Evolutionary conservation across 1,140 invertebrate species (phyloP).

Genomic region (Ctenoplectra terminalis): DNA sequence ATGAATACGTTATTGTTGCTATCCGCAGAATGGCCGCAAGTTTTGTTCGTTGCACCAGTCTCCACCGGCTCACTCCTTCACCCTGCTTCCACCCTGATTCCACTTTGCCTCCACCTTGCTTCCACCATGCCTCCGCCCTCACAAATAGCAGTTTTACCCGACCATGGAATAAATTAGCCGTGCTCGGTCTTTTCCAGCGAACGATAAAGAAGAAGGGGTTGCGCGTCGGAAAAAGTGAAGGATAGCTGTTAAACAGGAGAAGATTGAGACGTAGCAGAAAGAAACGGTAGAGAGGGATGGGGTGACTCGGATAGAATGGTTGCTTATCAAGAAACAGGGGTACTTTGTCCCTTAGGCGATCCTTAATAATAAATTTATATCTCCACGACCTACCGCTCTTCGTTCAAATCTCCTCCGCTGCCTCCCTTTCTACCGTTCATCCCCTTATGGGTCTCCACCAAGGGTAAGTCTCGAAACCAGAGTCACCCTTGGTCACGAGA

Average conservation of each 20-base stretch:
- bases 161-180: constrained; percentile 72
- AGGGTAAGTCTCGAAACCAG: constrained; percentile 28
- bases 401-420: constrained; percentile 38
- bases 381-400: constrained; percentile 68
- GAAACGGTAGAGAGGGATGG: neutral
- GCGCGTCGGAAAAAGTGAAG: constrained; percentile 4
- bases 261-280: neutral
- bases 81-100: neutral
- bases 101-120: no score
- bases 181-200: constrained; percentile 44
- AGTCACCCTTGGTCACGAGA: constrained; percentile 39
- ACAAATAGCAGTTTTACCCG: constrained; percentile 68
- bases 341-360: constrained; percentile 76
- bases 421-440: constrained; percentile 1
- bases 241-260: neutral
- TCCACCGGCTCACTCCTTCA: no score
- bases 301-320: constrained; percentile 27
- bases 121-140: constrained; percentile 20
- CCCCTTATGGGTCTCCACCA: neutral
- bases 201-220: constrained; percentile 1
- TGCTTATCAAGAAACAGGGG: constrained; percentile 74
- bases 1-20: constrained; percentile 75
- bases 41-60: constrained; percentile 46
- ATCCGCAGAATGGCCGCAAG: constrained; percentile 52
- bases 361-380: constrained; percentile 83